Evolutionary conservation across 2,113 vertebrate species (phyloP).

Genomic region (Myxocyprinus asiaticus): DNA sequence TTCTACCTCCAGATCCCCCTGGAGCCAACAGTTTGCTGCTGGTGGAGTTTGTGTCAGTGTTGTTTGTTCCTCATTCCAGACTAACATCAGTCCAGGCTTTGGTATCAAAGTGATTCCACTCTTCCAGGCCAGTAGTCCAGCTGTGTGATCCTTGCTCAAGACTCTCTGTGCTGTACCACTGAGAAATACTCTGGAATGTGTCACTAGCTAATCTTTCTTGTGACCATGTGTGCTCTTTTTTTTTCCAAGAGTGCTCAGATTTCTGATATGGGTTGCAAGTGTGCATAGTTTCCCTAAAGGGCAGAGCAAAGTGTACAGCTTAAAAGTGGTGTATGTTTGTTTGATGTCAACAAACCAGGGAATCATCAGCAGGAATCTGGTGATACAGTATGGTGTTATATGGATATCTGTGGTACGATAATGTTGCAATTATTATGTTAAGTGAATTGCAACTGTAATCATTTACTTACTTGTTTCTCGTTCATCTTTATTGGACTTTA

Average conservation of each 20-base stretch:
- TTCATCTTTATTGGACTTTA: too few species aligned
- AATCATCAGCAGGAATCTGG: too few species aligned
- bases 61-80: neutral
- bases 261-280: neutral
- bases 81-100: neutral
- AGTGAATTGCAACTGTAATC: too few species aligned
- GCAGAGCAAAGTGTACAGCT: conserved; percentile 1
- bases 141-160: conserved; percentile 12
- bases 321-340: conserved; percentile 18
- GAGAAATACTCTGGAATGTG: neutral
- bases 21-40: neutral
- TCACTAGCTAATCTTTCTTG: conserved; percentile 25
- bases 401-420: too few species aligned
- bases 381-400: too few species aligned
- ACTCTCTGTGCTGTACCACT: neutral
- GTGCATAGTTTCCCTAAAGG: conserved; percentile 16
- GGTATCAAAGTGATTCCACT: conserved; percentile 5
- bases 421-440: too few species aligned
- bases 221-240: neutral
- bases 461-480: too few species aligned
- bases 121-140: too few species aligned
- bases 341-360: neutral
- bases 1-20: too few species aligned
- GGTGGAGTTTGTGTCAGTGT: neutral
- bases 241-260: conserved; percentile 4